Percentiles rank a stretch among this genome's conserved stretches.
Evolutionary conservation across 2,113 vertebrate genomes (phyloP).

Genomic region (Hyperopisus bebe): DNA sequence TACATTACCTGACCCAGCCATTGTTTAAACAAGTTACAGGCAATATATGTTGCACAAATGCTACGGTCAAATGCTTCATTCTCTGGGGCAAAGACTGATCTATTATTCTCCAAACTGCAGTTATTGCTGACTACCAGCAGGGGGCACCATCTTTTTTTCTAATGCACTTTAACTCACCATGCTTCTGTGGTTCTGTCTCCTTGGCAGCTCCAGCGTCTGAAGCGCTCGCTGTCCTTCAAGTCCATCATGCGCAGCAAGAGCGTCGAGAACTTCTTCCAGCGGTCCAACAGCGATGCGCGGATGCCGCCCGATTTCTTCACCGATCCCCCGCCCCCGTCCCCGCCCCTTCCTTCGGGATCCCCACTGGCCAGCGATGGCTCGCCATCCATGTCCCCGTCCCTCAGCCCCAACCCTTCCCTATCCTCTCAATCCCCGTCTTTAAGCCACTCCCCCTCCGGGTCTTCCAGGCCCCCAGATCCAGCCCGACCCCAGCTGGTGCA

Average conservation of each 20-base stretch:
- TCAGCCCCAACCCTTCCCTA: conserved; percentile 57
- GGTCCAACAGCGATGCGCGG: conserved; percentile 73
- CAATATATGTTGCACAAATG: background rate
- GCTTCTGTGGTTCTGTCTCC: conserved; percentile 21
- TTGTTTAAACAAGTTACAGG: background rate
- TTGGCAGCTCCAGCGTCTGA: conserved; percentile 73
- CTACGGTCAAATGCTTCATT: background rate
- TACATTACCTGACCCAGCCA: background rate
- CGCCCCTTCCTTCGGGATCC: conserved; percentile 60
- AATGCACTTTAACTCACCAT: background rate
- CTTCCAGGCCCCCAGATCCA: conserved; percentile 33
- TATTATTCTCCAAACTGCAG: background rate
- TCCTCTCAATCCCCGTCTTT: conserved; percentile 59
- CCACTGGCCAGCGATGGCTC: conserved; percentile 48
- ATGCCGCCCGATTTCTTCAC: conserved; percentile 70
- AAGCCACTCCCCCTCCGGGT: conserved; percentile 51
- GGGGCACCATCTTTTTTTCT: background rate
- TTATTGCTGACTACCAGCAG: background rate
- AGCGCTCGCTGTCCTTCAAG: conserved; percentile 81
- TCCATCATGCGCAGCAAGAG: conserved; percentile 85
- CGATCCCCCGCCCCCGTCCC: conserved; percentile 63
- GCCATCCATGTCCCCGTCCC: conserved; percentile 48
- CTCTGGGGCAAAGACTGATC: background rate
- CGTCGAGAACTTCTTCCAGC: conserved; percentile 83
- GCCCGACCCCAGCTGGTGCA: conserved; percentile 65